Evolutionary conservation across 1,140 invertebrate genomes (phyloP).

Genomic region (Apis cerana): DNA sequence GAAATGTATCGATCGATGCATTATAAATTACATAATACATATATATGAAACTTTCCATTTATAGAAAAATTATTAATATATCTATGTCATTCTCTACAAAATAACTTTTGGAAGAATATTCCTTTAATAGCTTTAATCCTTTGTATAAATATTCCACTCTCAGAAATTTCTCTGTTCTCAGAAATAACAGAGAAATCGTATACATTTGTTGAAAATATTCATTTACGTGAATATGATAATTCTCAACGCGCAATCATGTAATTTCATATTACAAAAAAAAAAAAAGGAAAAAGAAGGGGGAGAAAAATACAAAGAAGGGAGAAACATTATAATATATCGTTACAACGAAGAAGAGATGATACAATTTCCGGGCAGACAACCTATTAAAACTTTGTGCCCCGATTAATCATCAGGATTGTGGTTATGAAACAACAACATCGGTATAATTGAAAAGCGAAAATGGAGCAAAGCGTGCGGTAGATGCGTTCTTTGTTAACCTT

Average conservation of each 20-base stretch:
- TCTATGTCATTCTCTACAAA: too few relatives aligned
- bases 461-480: neutral
- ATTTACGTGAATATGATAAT: neutral
- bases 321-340: neutral
- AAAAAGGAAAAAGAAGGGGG: neutral
- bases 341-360: neutral
- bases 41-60: too few relatives aligned
- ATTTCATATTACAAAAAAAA: neutral
- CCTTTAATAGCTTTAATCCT: too few relatives aligned
- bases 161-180: too few relatives aligned
- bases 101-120: too few relatives aligned
- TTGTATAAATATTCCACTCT: too few relatives aligned
- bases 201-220: neutral
- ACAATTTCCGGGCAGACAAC: neutral
- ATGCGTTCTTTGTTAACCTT: constrained; percentile 29
- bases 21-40: too few relatives aligned
- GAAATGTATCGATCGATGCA: too few relatives aligned
- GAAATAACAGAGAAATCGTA: too few relatives aligned
- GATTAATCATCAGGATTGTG: constrained; percentile 32
- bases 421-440: constrained; percentile 18
- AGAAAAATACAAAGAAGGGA: neutral
- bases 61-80: too few relatives aligned
- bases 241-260: neutral
- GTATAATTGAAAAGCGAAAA: constrained; percentile 26
- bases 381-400: constrained; percentile 22